Base-by-base conservation (phyloP, 2,797 vertebrate genomes). In the Mormyrops boulengeri region DNA sequence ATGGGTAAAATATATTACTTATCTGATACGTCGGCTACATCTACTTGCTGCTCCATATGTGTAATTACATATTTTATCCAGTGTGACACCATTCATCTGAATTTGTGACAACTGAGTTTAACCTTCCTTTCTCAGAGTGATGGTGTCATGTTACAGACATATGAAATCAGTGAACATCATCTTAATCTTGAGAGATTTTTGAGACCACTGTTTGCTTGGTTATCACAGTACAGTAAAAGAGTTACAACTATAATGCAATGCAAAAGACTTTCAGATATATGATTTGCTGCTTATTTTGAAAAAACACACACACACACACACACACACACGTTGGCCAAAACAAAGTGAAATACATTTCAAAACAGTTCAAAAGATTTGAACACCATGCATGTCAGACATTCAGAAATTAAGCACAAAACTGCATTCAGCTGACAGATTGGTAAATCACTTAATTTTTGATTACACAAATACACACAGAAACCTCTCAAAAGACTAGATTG, bases 401-500 rank as follows among this genome's bases (percentile, higher is more conserved):
- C 52, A 88, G 88, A 91, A 82, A 90, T 66, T 73, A 44, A 19
- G 49, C 85, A 22, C 57, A 86, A 89, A 90, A 55, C 0, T 53
- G 3, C 87, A 57, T 49, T 85, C 77, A 86, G 19, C 88, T 87
- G 60, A 52, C 88, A 85, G 60, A 85, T 34, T 38, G 88, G 30
- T 69, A 89, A 89, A 90, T 73, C 85, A 57, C 89, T 91, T 84
- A 91, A 80, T 89, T 89, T 77, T 60, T 55, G 49, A 57, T 62
- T 84, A 26, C 47, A 49, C 41, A 82, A 91, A 85, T 86, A 82
- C 34, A 52, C 60, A 88, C 22, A 38, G 82, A 90, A 89, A 44
- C 69, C 88, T 69, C 92, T 93, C 87, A 77, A 90, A 90, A 88
- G 0, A 47, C 52, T 86, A 2, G 88, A 73, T 91, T 17, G 69